Conservation (phyloP, 1,140 invertebrate genomes). For the Zaprionus lachaisei region DNA sequence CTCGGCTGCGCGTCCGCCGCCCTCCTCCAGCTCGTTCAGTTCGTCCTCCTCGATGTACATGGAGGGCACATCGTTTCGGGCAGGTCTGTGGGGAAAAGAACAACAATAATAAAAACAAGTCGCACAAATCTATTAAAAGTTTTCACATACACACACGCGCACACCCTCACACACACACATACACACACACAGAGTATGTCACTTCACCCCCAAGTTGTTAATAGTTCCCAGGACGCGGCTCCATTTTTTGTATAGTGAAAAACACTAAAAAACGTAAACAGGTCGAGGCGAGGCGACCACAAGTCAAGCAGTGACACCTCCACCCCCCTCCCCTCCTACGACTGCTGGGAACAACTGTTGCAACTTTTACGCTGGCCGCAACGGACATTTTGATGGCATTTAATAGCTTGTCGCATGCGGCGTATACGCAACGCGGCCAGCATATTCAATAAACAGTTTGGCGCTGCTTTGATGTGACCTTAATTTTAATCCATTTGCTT, state of each 20-base stretch:
- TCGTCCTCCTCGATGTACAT: slow-evolving; percentile 84
- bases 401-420: slow-evolving; percentile 16
- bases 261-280: slow-evolving; percentile 30
- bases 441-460: slow-evolving; percentile 36
- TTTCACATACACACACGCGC: slow-evolving; percentile 33
- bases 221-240: slow-evolving; percentile 64
- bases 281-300: slow-evolving; percentile 30
- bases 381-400: slow-evolving; percentile 10
- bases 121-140: slow-evolving; percentile 68
- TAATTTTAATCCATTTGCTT: slow-evolving; percentile 44
- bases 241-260: slow-evolving; percentile 26
- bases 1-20: slow-evolving; percentile 66
- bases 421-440: slow-evolving; percentile 44
- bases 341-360: slow-evolving; percentile 31
- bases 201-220: slow-evolving; percentile 47
- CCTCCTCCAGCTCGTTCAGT: slow-evolving; percentile 78
- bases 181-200: slow-evolving; percentile 5
- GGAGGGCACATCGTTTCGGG: slow-evolving; percentile 82
- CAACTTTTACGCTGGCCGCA: slow-evolving; percentile 1
- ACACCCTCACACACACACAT: slow-evolving; percentile 2
- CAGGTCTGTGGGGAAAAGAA: slow-evolving; percentile 61
- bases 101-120: slow-evolving; percentile 43
- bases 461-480: slow-evolving; percentile 31
- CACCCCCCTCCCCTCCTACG: too few species aligned
- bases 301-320: slow-evolving; percentile 20